Base-by-base conservation (phyloP, 2,888 invertebrate species). In the Pyrrhosoma nymphula region DNA sequence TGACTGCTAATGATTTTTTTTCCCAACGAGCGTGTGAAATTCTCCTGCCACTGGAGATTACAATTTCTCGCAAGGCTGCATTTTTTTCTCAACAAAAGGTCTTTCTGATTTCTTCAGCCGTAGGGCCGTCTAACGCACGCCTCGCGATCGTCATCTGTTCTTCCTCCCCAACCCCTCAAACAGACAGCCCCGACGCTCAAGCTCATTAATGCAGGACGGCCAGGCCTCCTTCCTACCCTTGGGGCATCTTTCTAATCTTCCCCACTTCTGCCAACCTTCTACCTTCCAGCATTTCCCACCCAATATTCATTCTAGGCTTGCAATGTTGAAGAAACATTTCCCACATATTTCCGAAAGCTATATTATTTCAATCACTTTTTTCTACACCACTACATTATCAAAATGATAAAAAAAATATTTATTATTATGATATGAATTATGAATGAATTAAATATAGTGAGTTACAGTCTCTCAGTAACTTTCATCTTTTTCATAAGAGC, bases 1-100 rank as follows among this genome's bases (percentile, higher is more conserved):
- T 39, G 63, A 91, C 23, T 91, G 14, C 26, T 56, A 60, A 47
- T 69, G 55, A 47, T 69, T 69, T 75, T 69, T 75, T 60, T 63
- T 55, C n/a, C 47, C 47, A 30, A 35, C 14, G 63, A 69, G 75
- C 47, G 93, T 93, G 93, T 55, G 93, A 93, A 93, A 93, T 23
- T 69, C 35, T 93, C 39, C 63, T 60, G 35, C 47, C 47, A 8
- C 47, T 47, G 47, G 47, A 47, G 47, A 47, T 47, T 47, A 47
- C 69, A 69, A 69, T 69, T 69, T 26, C 69, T 69, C 69, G 69
- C 69, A 26, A 69, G 69, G 69, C n/a, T 69, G 69, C 69, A 30
- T 63, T 60, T 63, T 39, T 63, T 47, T 91, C 39, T 91, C 39
- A 39, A 63, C 18, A 88, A 88, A 39, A 91, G 20, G 18, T 47